phyloP scores from a whole-genome alignment of 2,113 vertebrate species.

The Ceyx margarethae region DNA sequence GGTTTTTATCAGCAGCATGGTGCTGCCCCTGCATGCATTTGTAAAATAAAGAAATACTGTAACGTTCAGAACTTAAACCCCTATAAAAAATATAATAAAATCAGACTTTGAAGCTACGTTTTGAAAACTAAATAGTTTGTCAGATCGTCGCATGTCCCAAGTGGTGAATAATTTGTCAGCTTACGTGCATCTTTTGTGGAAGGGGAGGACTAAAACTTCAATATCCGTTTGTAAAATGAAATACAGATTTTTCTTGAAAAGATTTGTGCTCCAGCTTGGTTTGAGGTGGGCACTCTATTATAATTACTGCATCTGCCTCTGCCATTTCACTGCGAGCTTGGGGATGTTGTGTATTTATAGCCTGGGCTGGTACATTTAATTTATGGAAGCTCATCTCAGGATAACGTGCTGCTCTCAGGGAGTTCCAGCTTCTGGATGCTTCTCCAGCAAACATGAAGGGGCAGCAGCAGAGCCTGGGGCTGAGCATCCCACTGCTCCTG shows the following conservation, averaged over 20 bases:
- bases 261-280: fast-evolving
- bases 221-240: background rate
- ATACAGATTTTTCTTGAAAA: background rate
- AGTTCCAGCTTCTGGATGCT: fast-evolving
- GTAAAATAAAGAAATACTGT: background rate
- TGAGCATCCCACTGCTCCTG: background rate
- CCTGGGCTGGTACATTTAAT: background rate
- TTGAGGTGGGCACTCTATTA: background rate
- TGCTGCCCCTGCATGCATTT: background rate
- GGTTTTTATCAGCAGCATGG: background rate
- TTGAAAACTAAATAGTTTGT: background rate
- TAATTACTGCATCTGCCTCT: background rate
- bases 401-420: background rate
- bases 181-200: background rate
- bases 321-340: background rate
- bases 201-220: background rate
- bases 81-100: background rate
- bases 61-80: background rate
- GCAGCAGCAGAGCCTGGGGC: fast-evolving
- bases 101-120: background rate
- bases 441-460: background rate
- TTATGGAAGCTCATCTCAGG: too few relatives aligned
- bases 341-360: background rate
- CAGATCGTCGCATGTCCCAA: background rate
- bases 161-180: background rate